phyloP scores from a whole-genome alignment of 64 coral and sea anemone genomes.

The Stichodactyla helianthus region DNA sequence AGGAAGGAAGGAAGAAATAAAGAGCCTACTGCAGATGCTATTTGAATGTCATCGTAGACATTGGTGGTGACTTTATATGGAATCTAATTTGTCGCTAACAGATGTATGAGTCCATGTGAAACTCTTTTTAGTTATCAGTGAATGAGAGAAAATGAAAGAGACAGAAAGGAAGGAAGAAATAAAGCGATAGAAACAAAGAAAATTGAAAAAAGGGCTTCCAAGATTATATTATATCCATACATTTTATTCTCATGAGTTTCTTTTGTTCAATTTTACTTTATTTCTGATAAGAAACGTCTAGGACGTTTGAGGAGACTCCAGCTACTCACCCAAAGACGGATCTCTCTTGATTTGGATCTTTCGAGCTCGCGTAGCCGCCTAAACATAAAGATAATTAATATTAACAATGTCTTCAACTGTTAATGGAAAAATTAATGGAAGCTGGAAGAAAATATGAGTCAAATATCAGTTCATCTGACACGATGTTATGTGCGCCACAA shows the following conservation, averaged over 20 bases:
- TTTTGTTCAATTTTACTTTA: neutral
- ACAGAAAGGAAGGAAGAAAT: no score
- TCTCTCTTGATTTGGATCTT: slow-evolving; percentile 70
- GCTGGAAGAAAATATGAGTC: neutral
- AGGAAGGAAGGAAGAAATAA: no score
- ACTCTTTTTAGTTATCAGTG: no score
- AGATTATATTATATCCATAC: no score
- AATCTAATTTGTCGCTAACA: neutral
- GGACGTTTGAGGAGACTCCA: neutral
- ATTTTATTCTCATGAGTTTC: neutral
- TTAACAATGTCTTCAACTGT: neutral
- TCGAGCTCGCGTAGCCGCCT: slow-evolving; percentile 55
- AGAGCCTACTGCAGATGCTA: neutral
- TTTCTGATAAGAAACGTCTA: neutral
- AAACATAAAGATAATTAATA: neutral
- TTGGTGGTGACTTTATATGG: neutral
- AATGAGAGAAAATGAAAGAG: no score
- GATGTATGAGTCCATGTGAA: no score
- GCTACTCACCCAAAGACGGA: slow-evolving; percentile 61
- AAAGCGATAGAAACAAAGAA: no score
- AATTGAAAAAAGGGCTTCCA: no score
- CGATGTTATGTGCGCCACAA: no score
- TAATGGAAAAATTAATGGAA: neutral
- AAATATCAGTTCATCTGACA: no score
- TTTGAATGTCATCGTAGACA: neutral